Base-by-base conservation (phyloP, 2,797 vertebrate genomes). In the Brotula barbata region DNA sequence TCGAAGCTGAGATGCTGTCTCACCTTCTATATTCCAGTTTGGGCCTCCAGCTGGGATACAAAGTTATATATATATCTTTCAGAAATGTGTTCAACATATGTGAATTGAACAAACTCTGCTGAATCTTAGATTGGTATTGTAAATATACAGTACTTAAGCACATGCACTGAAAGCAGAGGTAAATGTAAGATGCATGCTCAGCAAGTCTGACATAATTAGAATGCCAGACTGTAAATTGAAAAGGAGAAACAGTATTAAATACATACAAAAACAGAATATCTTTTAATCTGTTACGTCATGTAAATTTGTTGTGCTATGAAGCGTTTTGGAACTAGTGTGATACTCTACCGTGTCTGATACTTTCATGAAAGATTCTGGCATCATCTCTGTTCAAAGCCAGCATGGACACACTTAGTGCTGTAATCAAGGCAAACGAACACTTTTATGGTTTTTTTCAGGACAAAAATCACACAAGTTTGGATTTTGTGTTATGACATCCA, bases 11-110 rank as follows among this genome's bases (percentile, higher is more conserved):
- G 81, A 89, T 87, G 89, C 83, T 79, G 80, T 86, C 92, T 93
- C 91, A 93, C 92, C 92, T 93, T 93, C 91, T 89, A 92, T 90
- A 90, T 91, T 92, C 92, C 92, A 93, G 90, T 90, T 92, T 89
- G 91, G 87, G 90, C 90, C 89, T 91, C 92, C 91, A 88, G 91
- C 91, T 92, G 89, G 86, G 89, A 81, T 90, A 87, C 85, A 92
- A 90, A 92, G 85, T 92, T 90, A 82, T 84, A 80, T 74, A 50
- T 59, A 81, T 82, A 42, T 64, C 70, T 85, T 91, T 89, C 62
- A 90, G 85, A 83, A 85, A 85, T 66, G 43, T 43, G 64, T 86
- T 83, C 76, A 89, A 85, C 65, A 88, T 68, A 71, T 71, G 25
- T 69, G 70, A 68, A 81, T 64, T 77, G 70, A 44, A 68, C 51